phyloP scores from a whole-genome alignment of 2,113 vertebrate species.

The Bos indicus region DNA sequence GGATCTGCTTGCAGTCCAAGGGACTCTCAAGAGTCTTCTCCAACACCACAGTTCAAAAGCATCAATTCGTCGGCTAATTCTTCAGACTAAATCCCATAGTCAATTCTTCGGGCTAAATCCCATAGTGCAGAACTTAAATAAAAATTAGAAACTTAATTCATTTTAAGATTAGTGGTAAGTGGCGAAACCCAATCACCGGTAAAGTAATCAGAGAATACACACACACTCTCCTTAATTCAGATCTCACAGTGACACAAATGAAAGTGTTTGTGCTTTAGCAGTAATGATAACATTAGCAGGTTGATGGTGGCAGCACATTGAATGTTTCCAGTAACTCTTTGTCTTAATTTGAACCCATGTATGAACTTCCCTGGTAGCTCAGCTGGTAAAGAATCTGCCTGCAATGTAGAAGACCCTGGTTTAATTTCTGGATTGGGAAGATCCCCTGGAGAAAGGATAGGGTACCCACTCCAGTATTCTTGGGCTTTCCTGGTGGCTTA shows the following conservation, averaged over 20 bases:
- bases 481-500: not conserved
- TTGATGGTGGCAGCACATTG: not conserved
- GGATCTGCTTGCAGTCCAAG: no score
- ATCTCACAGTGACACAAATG: not conserved
- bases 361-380: not conserved
- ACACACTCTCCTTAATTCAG: not conserved
- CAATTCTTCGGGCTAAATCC: not conserved
- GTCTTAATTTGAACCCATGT: not conserved
- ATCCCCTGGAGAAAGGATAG: not conserved
- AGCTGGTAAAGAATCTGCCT: not conserved
- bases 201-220: not conserved
- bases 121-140: not conserved
- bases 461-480: not conserved
- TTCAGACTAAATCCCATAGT: no score
- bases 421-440: not conserved
- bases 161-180: not conserved
- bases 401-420: not conserved
- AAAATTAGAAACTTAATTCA: not conserved
- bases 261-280: not conserved
- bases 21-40: no score
- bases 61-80: no score
- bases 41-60: no score
- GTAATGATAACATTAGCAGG: not conserved
- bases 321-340: not conserved
- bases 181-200: not conserved